Base-by-base conservation (phyloP, 1,140 invertebrate genomes). In the Sinonovacula constricta region DNA sequence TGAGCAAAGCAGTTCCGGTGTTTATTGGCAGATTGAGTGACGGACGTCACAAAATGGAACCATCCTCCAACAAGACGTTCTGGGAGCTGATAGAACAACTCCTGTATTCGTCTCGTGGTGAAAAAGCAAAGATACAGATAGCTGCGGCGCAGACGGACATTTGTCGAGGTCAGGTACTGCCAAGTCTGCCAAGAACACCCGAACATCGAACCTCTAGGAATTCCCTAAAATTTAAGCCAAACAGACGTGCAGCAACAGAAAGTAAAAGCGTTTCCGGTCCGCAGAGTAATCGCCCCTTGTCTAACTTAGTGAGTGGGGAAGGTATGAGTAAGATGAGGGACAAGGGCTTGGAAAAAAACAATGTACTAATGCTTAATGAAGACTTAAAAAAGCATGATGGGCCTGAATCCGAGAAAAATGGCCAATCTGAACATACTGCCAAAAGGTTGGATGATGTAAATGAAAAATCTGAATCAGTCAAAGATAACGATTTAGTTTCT, bases 21-120 rank as follows among this genome's bases (percentile, higher is more conserved):
- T n/a, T n/a, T n/a, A n/a, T n/a, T n/a, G n/a, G n/a, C n/a, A n/a
- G n/a, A n/a, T n/a, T n/a, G n/a, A n/a, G n/a, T n/a, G n/a, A n/a
- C n/a, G n/a, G n/a, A n/a, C n/a, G n/a, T n/a, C n/a, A n/a, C n/a
- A n/a, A n/a, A n/a, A n/a, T n/a, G n/a, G n/a, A n/a, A n/a, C n/a
- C n/a, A n/a, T n/a, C n/a, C n/a, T n/a, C n/a, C n/a, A n/a, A n/a
- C n/a, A n/a, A n/a, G n/a, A 7, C 51, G 7, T 76, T 76, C 72
- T 76, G 72, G 72, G 72, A 67, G 24, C 33, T 67, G 14, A 36
- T 76, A 22, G 72, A 76, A n/a, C 66, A 67, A 56, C 72, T 76
- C 14, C 62, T 76, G 33, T 63, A 56, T 15, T 45, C 72, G 12
- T 57, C 62, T 22, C 62, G 49, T 54, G 72, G 67, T 22, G 63